These are phyloP conservation scores for Coelinius sp. DNA, from an alignment of 2,888 invertebrate species.

Conservation along the genomic window DNA sequence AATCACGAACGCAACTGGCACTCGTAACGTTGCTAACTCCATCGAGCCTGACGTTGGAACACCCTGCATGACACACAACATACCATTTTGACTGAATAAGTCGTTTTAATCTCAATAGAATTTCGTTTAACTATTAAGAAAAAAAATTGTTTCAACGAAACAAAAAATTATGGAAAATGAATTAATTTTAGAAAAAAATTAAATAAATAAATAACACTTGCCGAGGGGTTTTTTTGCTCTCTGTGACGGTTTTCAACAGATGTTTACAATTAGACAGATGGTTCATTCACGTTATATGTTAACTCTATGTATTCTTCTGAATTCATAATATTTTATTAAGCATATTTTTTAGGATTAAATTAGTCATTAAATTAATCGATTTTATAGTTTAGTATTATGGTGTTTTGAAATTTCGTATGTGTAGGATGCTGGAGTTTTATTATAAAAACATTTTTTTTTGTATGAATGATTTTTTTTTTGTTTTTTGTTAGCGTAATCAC, in stretches of 20 bases:
- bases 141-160: background rate
- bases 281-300: slow-evolving; percentile 27
- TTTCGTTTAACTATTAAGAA: too few relatives aligned
- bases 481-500: slow-evolving; percentile 70
- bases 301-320: slow-evolving; percentile 14
- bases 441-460: slow-evolving; percentile 56
- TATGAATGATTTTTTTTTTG: slow-evolving; percentile 56
- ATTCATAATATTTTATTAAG: background rate
- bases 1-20: slow-evolving; percentile 42
- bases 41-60: slow-evolving; percentile 56
- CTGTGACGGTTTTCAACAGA: slow-evolving; percentile 6
- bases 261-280: slow-evolving; percentile 12
- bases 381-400: slow-evolving; percentile 26
- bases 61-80: slow-evolving; percentile 56
- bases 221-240: background rate
- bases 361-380: slow-evolving; percentile 29
- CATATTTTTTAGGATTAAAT: slow-evolving; percentile 17
- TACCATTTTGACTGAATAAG: slow-evolving; percentile 30
- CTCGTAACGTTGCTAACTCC: slow-evolving; percentile 46
- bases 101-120: slow-evolving; percentile 27
- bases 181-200: background rate
- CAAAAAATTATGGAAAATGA: background rate
- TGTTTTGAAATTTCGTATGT: slow-evolving; percentile 31
- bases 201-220: slow-evolving; percentile 15
- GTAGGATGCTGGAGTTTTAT: slow-evolving; percentile 41